Conservation (phyloP, 2,113 vertebrate species). For the Solenodon paradoxus region DNA sequence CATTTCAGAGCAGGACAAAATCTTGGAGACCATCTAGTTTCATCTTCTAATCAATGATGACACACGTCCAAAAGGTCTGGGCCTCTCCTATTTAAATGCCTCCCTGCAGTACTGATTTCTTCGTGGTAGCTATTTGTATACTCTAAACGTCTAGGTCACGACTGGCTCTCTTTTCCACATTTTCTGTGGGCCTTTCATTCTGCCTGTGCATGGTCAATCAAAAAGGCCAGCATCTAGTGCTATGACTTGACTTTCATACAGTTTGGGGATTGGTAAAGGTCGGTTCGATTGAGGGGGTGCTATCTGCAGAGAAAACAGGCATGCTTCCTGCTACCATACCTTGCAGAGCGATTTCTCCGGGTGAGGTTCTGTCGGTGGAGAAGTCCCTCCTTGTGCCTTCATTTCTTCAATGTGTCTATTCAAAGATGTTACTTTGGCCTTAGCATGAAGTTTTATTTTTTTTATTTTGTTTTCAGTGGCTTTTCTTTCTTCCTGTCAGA, state of each 20-base stretch:
- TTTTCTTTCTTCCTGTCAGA: slow-evolving; percentile 88
- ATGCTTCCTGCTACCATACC: slow-evolving; percentile 50
- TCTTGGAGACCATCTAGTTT: neutral
- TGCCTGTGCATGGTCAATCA: neutral
- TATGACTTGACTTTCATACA: neutral
- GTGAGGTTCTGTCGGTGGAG: neutral
- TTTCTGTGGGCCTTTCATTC: neutral
- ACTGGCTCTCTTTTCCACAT: neutral
- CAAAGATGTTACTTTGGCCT: slow-evolving; percentile 90
- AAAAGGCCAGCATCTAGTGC: neutral
- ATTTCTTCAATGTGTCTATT: slow-evolving; percentile 92
- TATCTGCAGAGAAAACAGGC: neutral
- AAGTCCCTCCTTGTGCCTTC: slow-evolving; percentile 82
- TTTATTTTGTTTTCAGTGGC: slow-evolving; percentile 89
- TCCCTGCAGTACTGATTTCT: neutral
- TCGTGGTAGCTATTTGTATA: neutral
- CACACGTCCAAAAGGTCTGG: neutral
- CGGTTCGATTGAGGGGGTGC: neutral
- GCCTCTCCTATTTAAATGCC: neutral
- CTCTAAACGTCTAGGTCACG: neutral
- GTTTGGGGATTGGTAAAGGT: neutral
- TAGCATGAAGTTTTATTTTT: slow-evolving; percentile 95
- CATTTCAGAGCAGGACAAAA: slow-evolving; percentile 36
- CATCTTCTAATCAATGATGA: neutral
- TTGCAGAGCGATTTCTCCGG: slow-evolving; percentile 45